A percentile compares a stretch with the other conserved stretches of the same genome.
phyloP scores from a whole-genome alignment of 2,888 invertebrate genomes.

The Stenodera caucasica region DNA sequence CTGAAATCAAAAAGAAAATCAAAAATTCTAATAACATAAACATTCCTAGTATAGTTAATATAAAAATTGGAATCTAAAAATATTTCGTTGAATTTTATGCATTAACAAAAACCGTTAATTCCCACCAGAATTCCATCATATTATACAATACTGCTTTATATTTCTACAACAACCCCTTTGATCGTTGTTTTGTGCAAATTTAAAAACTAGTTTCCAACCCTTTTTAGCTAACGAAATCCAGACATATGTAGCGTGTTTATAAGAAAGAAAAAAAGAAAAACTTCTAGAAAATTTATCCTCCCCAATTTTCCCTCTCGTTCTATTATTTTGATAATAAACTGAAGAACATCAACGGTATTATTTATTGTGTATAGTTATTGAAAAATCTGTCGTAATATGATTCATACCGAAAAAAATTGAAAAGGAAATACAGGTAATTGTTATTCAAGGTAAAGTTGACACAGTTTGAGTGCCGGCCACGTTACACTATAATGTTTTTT shows the following conservation, averaged over 20 bases:
- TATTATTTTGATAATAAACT: slow-evolving; percentile 15
- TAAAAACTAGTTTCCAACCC: not conserved
- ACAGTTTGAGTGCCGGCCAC: slow-evolving; percentile 38
- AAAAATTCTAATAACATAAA: too few species aligned
- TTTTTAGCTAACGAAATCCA: not conserved
- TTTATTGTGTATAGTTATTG: slow-evolving; percentile 8
- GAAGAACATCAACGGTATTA: slow-evolving; percentile 8
- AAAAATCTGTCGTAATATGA: slow-evolving; percentile 33
- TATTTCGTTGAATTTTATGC: too few species aligned
- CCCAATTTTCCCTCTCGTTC: too few species aligned
- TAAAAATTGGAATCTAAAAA: too few species aligned
- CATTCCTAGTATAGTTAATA: too few species aligned
- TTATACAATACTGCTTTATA: too few species aligned
- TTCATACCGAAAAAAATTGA: slow-evolving; percentile 35
- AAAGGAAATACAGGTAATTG: slow-evolving; percentile 53
- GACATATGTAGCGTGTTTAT: too few species aligned
- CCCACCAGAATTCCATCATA: not conserved
- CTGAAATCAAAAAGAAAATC: too few species aligned
- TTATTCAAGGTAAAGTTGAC: slow-evolving; percentile 54
- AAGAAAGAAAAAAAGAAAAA: too few species aligned
- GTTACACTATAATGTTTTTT: slow-evolving; percentile 21
- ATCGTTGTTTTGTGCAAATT: not conserved
- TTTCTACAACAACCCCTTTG: not conserved
- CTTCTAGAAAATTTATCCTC: too few species aligned
- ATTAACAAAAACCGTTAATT: not conserved